Conservation (phyloP, 2,888 invertebrate genomes). For the Melinopterus prodromus region DNA sequence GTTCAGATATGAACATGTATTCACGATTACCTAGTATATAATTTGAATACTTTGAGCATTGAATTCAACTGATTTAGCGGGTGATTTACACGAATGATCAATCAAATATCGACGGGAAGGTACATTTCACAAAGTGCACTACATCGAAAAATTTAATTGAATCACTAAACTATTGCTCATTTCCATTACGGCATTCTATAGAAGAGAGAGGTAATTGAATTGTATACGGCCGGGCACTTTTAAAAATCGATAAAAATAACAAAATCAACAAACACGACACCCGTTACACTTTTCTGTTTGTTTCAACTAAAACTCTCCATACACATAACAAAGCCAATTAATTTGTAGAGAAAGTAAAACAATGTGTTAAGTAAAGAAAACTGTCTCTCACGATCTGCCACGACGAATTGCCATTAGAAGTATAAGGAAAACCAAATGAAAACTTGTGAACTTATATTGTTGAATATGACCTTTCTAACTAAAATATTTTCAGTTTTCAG, state of each 20-base stretch:
- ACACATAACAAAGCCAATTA: background rate
- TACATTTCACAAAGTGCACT: background rate
- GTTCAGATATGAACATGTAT: too few species aligned
- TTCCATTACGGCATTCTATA: background rate
- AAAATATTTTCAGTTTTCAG: too few species aligned
- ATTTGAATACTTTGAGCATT: too few species aligned
- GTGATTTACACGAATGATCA: background rate
- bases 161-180: background rate
- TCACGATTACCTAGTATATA: too few species aligned
- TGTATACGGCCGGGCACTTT: background rate
- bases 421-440: too few species aligned
- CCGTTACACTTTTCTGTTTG: background rate
- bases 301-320: background rate
- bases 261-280: background rate
- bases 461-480: too few species aligned
- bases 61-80: background rate
- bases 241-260: background rate
- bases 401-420: too few species aligned
- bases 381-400: too few species aligned
- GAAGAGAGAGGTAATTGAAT: background rate
- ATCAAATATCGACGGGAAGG: background rate
- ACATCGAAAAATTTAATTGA: background rate
- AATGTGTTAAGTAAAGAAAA: too few species aligned
- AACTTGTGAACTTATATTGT: too few species aligned
- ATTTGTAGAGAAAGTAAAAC: background rate